Conservation (phyloP, 2,797 vertebrate genomes). For the Hemitrygon akajei region DNA sequence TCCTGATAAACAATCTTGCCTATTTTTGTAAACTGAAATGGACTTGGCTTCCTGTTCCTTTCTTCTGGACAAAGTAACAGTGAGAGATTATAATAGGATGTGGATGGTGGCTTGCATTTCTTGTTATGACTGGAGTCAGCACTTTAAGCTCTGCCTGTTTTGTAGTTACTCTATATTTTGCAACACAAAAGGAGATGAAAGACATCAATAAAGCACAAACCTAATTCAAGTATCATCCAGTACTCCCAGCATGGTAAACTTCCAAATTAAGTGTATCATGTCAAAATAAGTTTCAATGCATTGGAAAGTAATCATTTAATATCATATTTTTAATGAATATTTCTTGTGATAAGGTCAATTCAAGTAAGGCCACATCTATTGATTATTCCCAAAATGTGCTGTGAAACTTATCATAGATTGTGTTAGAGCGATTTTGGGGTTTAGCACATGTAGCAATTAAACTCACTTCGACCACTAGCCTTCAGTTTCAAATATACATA, state of each 20-base stretch:
- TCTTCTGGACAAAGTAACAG: constrained; percentile 42
- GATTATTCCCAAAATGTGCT: not conserved
- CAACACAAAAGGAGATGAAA: constrained; percentile 31
- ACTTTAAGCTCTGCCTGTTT: constrained; percentile 25
- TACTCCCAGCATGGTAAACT: not conserved
- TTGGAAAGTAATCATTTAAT: not conserved
- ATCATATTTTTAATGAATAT: not conserved
- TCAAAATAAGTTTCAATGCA: not conserved
- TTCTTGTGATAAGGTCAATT: not conserved
- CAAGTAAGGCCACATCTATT: not conserved
- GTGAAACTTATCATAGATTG: not conserved
- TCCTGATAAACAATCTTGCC: constrained; percentile 55
- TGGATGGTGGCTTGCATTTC: constrained; percentile 35
- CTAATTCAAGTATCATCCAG: not conserved
- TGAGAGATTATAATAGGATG: constrained; percentile 46
- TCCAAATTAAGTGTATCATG: not conserved
- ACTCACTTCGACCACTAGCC: too few species aligned
- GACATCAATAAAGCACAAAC: not conserved
- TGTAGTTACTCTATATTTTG: not conserved
- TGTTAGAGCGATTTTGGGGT: too few species aligned
- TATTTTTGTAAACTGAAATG: constrained; percentile 60
- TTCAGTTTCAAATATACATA: too few species aligned
- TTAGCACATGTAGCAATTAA: too few species aligned
- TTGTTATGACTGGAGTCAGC: constrained; percentile 23
- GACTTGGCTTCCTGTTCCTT: constrained; percentile 59